Evolutionary conservation across 2,888 invertebrate genomes (phyloP), one percentile per base, ranked within the genome.

Genomic region (Catocala nupta): DNA sequence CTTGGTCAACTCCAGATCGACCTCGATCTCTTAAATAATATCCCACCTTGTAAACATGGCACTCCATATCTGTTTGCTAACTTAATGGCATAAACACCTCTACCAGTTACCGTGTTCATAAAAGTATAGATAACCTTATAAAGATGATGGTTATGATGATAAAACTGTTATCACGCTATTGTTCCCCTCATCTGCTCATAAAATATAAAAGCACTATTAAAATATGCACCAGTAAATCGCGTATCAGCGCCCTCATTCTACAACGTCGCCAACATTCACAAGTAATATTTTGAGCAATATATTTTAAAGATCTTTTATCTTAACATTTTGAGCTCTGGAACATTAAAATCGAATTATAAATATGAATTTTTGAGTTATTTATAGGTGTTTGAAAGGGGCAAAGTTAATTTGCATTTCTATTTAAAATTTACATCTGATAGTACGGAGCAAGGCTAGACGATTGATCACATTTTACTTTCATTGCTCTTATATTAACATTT

Each of bases 281-380:
- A 43, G 43, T n/a, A 10, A 11, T 5, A 5, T 45, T 45, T 13
- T 45, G 34, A 49, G 33, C 33, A 49, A 25, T 25, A 11, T 47
- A 47, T 47, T n/a, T n/a, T 34, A 33, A 8, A 16, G 13, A 47
- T 47, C 47, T 9, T 16, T 47, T 47, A 47, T 47, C 45, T 12
- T 16, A 47, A 13, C 7, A 4, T 47, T 47, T 47, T 16, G 11
- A 8, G 9, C 36, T 16, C 11, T 5, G 16, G 33, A 10, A 44
- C 44, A 44, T 48, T 49, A 42, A 56, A 43, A 54, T 52, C 52
- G 25, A 45, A 58, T 52, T 13, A 50, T 45, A 55, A 59, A 44
- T 44, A 54, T 54, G 16, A 49, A 10, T 55, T 47, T 42, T 16
- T 13, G 36, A 55, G 36, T 60, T 36, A 55, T 54, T 55, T 61